Conservation (phyloP, 1,140 invertebrate species). For the Camponotus floridanus region DNA sequence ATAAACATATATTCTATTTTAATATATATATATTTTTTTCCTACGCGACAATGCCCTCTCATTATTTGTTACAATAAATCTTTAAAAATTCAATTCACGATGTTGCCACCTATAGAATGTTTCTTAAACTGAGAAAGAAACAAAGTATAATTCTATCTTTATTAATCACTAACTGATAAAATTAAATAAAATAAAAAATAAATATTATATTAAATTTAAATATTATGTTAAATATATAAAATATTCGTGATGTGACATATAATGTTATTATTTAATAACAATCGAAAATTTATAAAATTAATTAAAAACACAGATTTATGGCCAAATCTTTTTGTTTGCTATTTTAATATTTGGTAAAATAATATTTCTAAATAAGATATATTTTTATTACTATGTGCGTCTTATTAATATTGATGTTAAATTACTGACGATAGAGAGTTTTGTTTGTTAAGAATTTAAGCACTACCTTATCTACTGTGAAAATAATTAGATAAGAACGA, state of each 20-base stretch:
- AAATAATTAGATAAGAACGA: neutral
- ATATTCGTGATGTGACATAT: neutral
- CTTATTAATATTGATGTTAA: neutral
- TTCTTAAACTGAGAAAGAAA: neutral
- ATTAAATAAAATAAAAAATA: neutral
- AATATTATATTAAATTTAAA: slow-evolving; percentile 4
- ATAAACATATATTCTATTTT: too few species aligned
- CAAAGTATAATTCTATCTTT: neutral
- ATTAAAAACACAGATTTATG: neutral
- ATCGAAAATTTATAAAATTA: neutral
- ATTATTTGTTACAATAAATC: neutral
- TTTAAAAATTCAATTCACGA: slow-evolving; percentile 1
- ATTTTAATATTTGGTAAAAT: slow-evolving; percentile 9
- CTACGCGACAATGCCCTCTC: too few species aligned
- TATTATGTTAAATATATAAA: too few species aligned
- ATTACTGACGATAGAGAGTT: neutral
- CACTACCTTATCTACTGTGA: slow-evolving; percentile 33
- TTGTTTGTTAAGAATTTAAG: slow-evolving; percentile 6
- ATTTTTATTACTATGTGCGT: neutral
- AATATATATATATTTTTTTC: too few species aligned
- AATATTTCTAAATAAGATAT: neutral
- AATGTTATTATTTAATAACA: neutral
- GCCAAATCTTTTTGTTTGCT: neutral
- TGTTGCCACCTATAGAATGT: neutral
- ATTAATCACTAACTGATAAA: slow-evolving; percentile 4